Evolutionary conservation across 92 coral and sea anemone species (phyloP), one percentile per base, ranked within the genome.

Genomic region (Hydrozoanthus gracilis): DNA sequence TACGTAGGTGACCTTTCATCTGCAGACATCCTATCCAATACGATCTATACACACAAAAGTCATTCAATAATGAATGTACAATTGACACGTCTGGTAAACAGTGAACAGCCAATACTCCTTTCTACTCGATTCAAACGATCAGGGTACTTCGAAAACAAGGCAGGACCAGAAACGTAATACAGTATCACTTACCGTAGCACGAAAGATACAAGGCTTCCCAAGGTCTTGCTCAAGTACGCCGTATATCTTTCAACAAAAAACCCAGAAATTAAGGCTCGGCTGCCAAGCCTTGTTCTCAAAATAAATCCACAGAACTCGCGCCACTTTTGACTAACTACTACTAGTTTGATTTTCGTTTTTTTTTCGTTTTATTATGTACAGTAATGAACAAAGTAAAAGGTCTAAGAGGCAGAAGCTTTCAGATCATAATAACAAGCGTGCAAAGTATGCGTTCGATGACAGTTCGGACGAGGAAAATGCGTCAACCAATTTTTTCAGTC

Each of bases 401-500:
- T 79, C 72, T 17, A 11, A 46, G 11, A 79, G 47, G 55, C 84
- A 46, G 6, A 79, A 79, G 47, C 20, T 44, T 46, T 73, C 72
- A 47, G 64, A 47, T 61, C 73, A 15, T 3, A 69, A 5, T 78
- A 70, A 62, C 14, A 83, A 83, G 52, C 87, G 87, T 17, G 77
- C 61, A 20, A 68, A 68, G 12, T 68, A 49, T 5, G 44, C 18
- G 10, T 7, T 27, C 73, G 60, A 62, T 18, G 73, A 79, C 55
- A 16, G 46, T 27, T 79, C 71, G 39, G 84, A 79, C 54, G 84
- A 79, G 35, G 71, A 78, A 16, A 78, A 75, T 50, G 58, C 60
- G 51, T 27, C 48, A 7, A 44, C 77, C 0, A 71, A 47, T 46
- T 79, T 79, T 17, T 61, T 61, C 46, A 79, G 71, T 79, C 72